Evolutionary conservation across 2,113 vertebrate species (phyloP), one percentile per base, ranked within the genome.

Genomic region (Tychaedon coryphoeus): DNA sequence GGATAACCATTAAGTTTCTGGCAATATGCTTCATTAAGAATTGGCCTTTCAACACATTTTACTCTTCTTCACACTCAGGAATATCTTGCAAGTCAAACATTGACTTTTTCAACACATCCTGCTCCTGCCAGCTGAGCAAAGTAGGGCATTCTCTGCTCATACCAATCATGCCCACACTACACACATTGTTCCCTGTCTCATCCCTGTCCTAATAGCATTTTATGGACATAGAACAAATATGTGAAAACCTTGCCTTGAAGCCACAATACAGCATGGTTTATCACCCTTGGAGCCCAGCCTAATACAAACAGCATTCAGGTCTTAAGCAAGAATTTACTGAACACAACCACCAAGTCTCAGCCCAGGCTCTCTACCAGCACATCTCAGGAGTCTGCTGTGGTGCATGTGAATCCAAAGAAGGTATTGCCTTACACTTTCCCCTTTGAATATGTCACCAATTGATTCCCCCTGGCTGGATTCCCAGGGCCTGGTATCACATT

Each of bases 391-490:
- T 47, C 69, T 88, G 75, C 56, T 70, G 80, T 47, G 51, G 60
- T 71, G n/a, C 24, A 38, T 66, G 62, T 26, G 20, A 74, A 93
- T 88, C 57, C 72, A 90, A 86, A 95, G 12, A 48, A 93, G 81
- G 74, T 31, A 87, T 54, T 79, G 48, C 40, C 86, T 65, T 72
- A 61, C 40, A 93, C 42, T 90, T 90, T 84, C 88, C 43, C 42
- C 85, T 96, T 88, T 92, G 82, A 97, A 78, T 88, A 72, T 57
- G 94, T 95, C 54, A 85, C 88, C 90, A 86, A 1, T 48, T 96
- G 87, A 97, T 92, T 93, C 88, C 31, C 62, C 76, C 23, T 88
- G 88, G 94, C 90, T 93, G 82, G 80, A 82, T 97, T 96, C 93
- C 91, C 88, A 90, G 96, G 92, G 74, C 57, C 75, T 82, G 71